phyloP scores from a whole-genome alignment of 2,888 invertebrate species.

The Rhaphigaster nebulosa region DNA sequence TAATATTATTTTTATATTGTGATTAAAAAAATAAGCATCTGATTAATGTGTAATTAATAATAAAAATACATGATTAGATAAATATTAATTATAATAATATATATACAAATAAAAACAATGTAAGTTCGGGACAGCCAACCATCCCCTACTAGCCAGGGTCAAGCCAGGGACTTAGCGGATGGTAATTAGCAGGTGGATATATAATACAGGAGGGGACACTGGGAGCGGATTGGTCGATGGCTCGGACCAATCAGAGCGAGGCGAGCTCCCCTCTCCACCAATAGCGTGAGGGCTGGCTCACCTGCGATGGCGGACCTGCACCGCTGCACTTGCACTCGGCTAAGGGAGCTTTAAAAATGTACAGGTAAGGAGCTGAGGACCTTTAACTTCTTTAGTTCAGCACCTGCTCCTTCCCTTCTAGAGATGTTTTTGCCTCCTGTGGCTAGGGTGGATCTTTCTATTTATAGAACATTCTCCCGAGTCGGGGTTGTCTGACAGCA shows the following conservation, averaged over 20 bases:
- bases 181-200: constrained; percentile 23
- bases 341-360: background rate
- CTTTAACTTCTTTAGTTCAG: background rate
- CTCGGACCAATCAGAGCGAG: background rate
- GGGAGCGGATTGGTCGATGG: background rate
- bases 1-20: too few relatives aligned
- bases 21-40: background rate
- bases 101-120: background rate
- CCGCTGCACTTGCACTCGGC: background rate
- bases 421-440: background rate
- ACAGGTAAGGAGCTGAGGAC: background rate
- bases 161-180: background rate
- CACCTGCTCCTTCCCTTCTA: background rate
- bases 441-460: background rate
- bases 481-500: background rate
- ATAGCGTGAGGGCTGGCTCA: background rate
- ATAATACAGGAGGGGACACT: constrained; percentile 38
- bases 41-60: background rate
- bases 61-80: background rate
- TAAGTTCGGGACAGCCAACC: background rate
- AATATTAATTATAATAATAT: background rate
- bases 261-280: constrained; percentile 11
- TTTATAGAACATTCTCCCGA: constrained; percentile 18
- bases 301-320: constrained; percentile 37
- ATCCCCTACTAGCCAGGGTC: background rate